Percentiles rank a stretch among this genome's conserved stretches.
Evolutionary conservation across 2,113 vertebrate species (phyloP).

Genomic region (Crotalus horridus): DNA sequence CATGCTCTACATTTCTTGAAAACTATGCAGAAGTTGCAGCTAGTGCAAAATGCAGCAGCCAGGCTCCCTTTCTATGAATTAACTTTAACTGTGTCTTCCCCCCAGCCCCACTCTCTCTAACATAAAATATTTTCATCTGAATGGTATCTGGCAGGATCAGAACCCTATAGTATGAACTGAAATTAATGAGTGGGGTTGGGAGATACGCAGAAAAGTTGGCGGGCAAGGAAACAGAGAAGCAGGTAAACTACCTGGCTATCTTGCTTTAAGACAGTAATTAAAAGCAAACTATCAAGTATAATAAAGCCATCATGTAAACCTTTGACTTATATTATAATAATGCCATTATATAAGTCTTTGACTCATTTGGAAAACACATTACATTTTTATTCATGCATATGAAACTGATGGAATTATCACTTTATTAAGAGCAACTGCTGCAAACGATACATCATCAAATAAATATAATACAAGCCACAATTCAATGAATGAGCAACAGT

Average conservation of each 20-base stretch:
- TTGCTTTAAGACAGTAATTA: not conserved
- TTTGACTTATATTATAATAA: not conserved
- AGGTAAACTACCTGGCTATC: not conserved
- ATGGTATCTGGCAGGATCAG: not conserved
- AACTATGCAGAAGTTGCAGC: too few relatives aligned
- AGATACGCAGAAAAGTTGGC: not conserved
- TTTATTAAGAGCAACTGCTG: not conserved
- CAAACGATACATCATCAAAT: not conserved
- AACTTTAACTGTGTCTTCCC: too few relatives aligned
- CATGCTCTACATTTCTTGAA: not conserved
- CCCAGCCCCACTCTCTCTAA: not conserved
- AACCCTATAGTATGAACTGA: not conserved
- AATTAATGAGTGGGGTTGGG: not conserved
- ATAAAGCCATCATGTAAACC: not conserved
- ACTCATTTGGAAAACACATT: too few relatives aligned
- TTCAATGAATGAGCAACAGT: not conserved
- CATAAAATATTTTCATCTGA: not conserved
- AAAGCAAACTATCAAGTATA: not conserved
- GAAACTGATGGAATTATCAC: not conserved
- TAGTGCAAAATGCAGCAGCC: too few relatives aligned
- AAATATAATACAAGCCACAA: not conserved
- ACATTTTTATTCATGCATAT: not conserved
- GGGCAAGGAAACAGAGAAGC: not conserved
- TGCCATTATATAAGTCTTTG: not conserved
- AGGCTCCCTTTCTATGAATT: too few relatives aligned